These are phyloP conservation scores for Spilarctia lutea DNA, from an alignment of 2,888 invertebrate species.

Conservation along the genomic window DNA sequence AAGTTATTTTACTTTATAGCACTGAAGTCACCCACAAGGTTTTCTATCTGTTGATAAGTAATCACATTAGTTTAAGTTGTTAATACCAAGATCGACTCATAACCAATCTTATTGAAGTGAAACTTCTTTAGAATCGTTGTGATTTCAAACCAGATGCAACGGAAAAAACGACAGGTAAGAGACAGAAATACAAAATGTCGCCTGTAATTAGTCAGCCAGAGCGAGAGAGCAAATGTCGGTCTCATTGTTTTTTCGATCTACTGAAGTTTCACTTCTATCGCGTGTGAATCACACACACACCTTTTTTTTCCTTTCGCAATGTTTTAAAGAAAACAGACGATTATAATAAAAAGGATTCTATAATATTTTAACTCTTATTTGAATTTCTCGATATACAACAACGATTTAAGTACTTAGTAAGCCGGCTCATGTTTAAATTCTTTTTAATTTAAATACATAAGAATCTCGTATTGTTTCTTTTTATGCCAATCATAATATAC, in stretches of 20 bases:
- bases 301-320: neutral
- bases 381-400: neutral
- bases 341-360: neutral
- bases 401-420: neutral
- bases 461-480: constrained; percentile 1
- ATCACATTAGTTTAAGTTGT: neutral
- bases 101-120: too few relatives aligned
- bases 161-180: too few relatives aligned
- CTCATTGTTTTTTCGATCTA: too few relatives aligned
- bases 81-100: neutral
- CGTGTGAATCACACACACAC: too few relatives aligned
- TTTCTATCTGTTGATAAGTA: neutral
- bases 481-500: constrained; percentile 48
- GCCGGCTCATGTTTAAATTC: neutral
- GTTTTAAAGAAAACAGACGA: neutral
- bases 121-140: too few relatives aligned
- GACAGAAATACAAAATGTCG: too few relatives aligned
- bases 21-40: neutral
- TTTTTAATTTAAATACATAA: too few relatives aligned
- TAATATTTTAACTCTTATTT: neutral
- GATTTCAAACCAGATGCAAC: too few relatives aligned
- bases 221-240: too few relatives aligned
- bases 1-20: neutral
- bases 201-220: too few relatives aligned
- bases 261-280: too few relatives aligned